Percentiles rank a stretch among this genome's conserved stretches.
Conservation (phyloP, 2,888 invertebrate genomes). For the Lumbricus terrestris region DNA sequence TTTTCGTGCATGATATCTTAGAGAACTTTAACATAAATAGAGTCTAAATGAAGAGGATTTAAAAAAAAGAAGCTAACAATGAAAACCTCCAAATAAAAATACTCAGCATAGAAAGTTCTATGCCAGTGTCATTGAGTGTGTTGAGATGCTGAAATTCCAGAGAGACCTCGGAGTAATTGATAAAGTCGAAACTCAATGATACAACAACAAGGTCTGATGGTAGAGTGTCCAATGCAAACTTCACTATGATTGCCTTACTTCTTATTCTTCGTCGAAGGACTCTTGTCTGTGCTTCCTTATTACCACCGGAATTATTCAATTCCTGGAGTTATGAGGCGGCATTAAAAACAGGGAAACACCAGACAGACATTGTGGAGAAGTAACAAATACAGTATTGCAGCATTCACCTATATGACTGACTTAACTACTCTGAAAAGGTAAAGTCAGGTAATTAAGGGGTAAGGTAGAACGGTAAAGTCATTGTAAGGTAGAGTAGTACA, state of each 20-base stretch:
- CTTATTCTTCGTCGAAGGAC: background rate
- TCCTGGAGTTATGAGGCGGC: constrained; percentile 7
- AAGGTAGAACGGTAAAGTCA: no score
- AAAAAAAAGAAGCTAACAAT: background rate
- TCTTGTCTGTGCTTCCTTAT: background rate
- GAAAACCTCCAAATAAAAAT: background rate
- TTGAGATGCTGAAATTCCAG: background rate
- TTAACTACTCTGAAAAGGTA: no score
- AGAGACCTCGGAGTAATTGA: background rate
- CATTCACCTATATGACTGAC: no score
- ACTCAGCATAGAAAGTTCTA: background rate
- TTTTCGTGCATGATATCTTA: no score
- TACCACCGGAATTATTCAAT: background rate
- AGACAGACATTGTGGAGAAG: background rate
- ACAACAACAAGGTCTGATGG: background rate
- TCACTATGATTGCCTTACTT: background rate
- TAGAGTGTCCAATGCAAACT: background rate
- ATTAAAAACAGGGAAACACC: background rate
- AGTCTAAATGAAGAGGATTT: background rate
- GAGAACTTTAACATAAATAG: background rate
- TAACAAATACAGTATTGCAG: background rate
- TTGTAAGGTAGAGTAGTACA: no score
- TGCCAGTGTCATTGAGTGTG: background rate
- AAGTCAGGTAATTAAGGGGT: background rate
- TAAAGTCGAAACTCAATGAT: background rate